Percentiles rank a stretch among this genome's conserved stretches.
Conservation (phyloP, 2,113 vertebrate genomes). For the Chinchilla lanigera region DNA sequence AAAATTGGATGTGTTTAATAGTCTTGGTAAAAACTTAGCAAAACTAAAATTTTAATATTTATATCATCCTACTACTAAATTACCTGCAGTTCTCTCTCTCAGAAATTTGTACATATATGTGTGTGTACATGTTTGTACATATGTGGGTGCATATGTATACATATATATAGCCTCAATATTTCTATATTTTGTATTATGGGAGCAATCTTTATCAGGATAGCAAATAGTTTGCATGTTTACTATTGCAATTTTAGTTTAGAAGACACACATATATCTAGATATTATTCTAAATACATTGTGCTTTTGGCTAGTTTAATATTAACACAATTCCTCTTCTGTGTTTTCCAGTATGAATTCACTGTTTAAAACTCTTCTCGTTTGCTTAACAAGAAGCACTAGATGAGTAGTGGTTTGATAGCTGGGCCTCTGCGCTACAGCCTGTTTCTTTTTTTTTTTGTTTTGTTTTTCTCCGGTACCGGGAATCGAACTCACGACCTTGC, state of each 20-base stretch:
- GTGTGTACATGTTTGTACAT: neutral
- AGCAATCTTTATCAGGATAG: neutral
- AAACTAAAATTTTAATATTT: neutral
- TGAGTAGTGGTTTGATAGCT: neutral
- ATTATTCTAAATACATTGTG: neutral
- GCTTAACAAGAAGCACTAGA: neutral
- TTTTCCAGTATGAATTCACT: neutral
- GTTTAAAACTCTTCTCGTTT: neutral
- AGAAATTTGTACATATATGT: neutral
- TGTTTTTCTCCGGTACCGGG: too few relatives aligned
- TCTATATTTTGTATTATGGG: neutral
- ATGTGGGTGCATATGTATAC: neutral
- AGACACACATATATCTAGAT: neutral
- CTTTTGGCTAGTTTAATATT: neutral
- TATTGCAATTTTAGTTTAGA: neutral
- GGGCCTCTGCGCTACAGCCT: neutral
- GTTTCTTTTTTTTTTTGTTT: too few relatives aligned
- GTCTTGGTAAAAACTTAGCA: neutral
- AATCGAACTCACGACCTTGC: too few relatives aligned
- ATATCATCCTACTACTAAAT: neutral
- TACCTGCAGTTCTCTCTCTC: neutral
- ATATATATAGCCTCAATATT: neutral
- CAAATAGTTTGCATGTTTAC: neutral
- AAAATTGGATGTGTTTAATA: neutral
- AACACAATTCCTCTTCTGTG: neutral